Percentiles rank a stretch among this genome's conserved stretches.
Evolutionary conservation across 2,113 vertebrate genomes (phyloP).

Genomic region (Cnemophilus loriae): DNA sequence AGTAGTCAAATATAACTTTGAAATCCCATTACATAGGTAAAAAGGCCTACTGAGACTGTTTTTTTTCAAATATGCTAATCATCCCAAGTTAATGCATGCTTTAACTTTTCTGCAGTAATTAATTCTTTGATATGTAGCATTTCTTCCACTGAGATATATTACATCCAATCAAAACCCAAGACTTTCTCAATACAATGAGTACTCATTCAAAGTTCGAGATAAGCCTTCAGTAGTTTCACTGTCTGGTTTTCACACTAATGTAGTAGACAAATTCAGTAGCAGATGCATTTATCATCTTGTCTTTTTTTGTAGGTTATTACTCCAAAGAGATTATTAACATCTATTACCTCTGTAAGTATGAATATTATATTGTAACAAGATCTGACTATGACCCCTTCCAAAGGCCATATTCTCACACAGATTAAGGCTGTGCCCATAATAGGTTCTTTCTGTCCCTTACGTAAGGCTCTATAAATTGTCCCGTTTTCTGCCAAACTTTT

Average conservation of each 20-base stretch:
- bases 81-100: background rate
- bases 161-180: background rate
- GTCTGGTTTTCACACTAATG: background rate
- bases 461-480: background rate
- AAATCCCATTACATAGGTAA: background rate
- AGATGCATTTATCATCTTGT: background rate
- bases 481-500: background rate
- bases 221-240: background rate
- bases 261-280: background rate
- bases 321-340: slow-evolving; percentile 91
- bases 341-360: slow-evolving; percentile 85
- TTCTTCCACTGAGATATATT: background rate
- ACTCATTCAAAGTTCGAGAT: background rate
- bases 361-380: background rate
- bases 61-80: background rate
- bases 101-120: background rate
- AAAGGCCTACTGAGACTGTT: background rate
- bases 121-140: background rate
- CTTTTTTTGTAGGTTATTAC: slow-evolving; percentile 83
- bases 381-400: background rate
- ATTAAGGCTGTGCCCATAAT: background rate
- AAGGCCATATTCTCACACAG: background rate
- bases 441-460: background rate
- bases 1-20: background rate
- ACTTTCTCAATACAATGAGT: background rate